Conservation (phyloP, 2,113 vertebrate genomes). For the Columba janthina region DNA sequence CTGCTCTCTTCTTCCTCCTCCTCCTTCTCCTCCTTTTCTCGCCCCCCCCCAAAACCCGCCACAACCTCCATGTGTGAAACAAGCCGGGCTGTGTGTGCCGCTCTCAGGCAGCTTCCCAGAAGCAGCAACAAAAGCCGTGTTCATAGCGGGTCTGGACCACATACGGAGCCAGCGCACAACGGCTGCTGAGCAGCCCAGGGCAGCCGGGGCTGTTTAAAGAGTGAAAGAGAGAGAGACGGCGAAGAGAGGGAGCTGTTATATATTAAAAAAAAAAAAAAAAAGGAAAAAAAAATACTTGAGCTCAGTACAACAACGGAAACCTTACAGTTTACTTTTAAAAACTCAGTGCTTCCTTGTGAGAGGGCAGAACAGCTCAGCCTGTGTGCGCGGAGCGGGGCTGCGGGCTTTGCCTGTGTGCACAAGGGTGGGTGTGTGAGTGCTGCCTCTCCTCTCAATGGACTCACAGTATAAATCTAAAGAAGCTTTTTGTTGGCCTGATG, state of each 20-base stretch:
- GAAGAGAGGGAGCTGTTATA: slow-evolving; percentile 67
- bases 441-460: slow-evolving; percentile 75
- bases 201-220: slow-evolving; percentile 65
- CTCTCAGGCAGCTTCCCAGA: slow-evolving; percentile 69
- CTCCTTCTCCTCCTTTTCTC: background rate
- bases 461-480: slow-evolving; percentile 78
- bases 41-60: background rate
- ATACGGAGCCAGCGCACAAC: slow-evolving; percentile 62
- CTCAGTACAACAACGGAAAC: slow-evolving; percentile 78
- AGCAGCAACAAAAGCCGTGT: slow-evolving; percentile 73
- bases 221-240: slow-evolving; percentile 15
- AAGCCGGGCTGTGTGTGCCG: slow-evolving; percentile 66
- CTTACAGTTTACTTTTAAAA: slow-evolving; percentile 80
- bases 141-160: slow-evolving; percentile 70
- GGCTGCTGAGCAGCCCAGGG: slow-evolving; percentile 55
- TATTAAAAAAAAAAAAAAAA: background rate
- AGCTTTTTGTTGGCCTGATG: slow-evolving; percentile 79
- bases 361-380: slow-evolving; percentile 60
- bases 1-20: background rate
- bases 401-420: slow-evolving; percentile 69
- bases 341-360: slow-evolving; percentile 81
- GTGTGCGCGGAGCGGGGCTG: slow-evolving; percentile 50
- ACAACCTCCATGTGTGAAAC: slow-evolving; percentile 52
- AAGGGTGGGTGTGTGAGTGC: slow-evolving; percentile 58
- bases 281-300: slow-evolving; percentile 61